Percentiles rank a stretch among this genome's conserved stretches.
Evolutionary conservation across 2,888 invertebrate genomes (phyloP).

Genomic region (Nyleta sp.): DNA sequence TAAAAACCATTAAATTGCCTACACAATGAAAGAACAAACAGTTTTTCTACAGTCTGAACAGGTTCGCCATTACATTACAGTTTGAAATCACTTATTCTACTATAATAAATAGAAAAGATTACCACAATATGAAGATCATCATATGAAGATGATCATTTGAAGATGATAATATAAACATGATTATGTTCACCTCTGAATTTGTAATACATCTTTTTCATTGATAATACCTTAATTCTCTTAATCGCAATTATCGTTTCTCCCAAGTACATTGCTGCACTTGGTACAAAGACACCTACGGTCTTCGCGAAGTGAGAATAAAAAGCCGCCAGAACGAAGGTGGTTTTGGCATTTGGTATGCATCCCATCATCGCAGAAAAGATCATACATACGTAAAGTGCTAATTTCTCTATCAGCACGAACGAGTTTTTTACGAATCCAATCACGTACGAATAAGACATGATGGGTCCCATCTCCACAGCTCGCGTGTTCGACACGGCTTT

Average conservation of each 20-base stretch:
- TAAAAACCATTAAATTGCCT: too few relatives aligned
- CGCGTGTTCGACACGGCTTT: constrained; percentile 90
- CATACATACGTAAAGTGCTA: constrained; percentile 88
- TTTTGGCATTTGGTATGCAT: constrained; percentile 77
- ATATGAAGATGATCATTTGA: too few relatives aligned
- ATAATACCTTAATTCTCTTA: constrained; percentile 83
- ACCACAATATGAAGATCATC: too few relatives aligned
- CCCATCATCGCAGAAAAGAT: constrained; percentile 83
- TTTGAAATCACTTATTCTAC: too few relatives aligned
- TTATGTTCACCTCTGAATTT: too few relatives aligned
- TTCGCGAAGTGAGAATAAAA: constrained; percentile 87
- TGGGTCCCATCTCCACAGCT: constrained; percentile 86
- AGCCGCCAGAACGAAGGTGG: constrained; percentile 85
- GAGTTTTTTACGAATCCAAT: constrained; percentile 86
- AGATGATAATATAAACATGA: too few relatives aligned
- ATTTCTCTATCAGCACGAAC: constrained; percentile 89
- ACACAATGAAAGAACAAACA: too few relatives aligned
- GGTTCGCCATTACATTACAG: too few relatives aligned
- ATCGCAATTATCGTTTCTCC: constrained; percentile 86
- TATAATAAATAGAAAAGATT: too few relatives aligned
- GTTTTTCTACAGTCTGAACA: too few relatives aligned
- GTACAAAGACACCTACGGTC: constrained; percentile 85
- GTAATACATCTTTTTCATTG: too few relatives aligned
- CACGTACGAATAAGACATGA: constrained; percentile 76
- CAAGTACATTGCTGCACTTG: constrained; percentile 82